Conservation (phyloP, 2,797 vertebrate species). For the Siniperca undulata region DNA sequence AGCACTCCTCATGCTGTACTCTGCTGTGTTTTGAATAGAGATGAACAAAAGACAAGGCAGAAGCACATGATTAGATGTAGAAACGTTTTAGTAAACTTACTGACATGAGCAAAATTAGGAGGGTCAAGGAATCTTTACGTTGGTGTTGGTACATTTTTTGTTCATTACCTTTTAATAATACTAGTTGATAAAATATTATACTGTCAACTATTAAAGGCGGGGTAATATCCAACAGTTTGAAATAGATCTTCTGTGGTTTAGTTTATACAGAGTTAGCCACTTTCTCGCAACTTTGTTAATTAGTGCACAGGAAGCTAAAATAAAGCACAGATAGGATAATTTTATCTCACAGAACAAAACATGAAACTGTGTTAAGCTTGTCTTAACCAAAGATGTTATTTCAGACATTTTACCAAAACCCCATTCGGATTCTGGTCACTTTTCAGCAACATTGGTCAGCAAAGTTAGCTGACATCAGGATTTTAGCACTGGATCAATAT, state of each 20-base stretch:
- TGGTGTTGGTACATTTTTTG: background rate
- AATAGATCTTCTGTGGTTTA: background rate
- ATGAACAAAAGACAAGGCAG: background rate
- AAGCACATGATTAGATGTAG: background rate
- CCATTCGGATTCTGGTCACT: constrained; percentile 47
- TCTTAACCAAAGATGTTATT: constrained; percentile 65
- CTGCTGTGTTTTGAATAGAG: background rate
- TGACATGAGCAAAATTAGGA: background rate
- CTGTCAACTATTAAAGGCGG: too few species aligned
- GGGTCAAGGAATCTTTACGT: background rate
- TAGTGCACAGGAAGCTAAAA: background rate
- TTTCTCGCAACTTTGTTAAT: background rate
- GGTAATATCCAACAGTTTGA: background rate
- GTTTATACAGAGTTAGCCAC: background rate
- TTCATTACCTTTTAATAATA: background rate
- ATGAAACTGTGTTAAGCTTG: constrained; percentile 45
- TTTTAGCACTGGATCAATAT: constrained; percentile 15
- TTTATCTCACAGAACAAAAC: constrained; percentile 72
- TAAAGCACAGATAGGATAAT: constrained; percentile 12
- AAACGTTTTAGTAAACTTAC: background rate
- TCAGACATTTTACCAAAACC: constrained; percentile 54
- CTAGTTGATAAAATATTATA: background rate
- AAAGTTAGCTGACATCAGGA: constrained; percentile 42
- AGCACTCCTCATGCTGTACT: background rate
- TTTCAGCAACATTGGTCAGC: constrained; percentile 30